Base-by-base conservation (phyloP, 2,113 vertebrate genomes). In the Speoplatyrhinus poulsoni region DNA sequence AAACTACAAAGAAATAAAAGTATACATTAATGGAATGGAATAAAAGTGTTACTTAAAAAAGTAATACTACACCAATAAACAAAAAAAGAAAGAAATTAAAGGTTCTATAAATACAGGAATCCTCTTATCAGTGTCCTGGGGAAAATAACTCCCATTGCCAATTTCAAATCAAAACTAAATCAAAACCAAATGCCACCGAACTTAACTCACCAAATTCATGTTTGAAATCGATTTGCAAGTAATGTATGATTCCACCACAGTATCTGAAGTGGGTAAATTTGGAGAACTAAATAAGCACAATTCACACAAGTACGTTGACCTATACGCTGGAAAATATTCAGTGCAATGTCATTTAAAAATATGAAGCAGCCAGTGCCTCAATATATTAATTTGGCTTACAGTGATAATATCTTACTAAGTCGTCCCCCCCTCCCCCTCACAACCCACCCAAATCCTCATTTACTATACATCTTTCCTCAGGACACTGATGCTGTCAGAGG, bases 41-140 rank as follows among this genome's bases (percentile, higher is more conserved):
- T 82, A 80, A 85, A 76, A 86, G 85, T 46, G 82, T 57, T 17
- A 32, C 70, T 63, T 57, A 71, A 85, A 60, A 84, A 53, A 84
- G 46, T 79, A 76, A 62, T 72, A 69, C 67, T 33, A 69, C 16
- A 61, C 68, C 73, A 72, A 82, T 36, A 65, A 70, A 82, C 50
- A 85, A 72, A 71, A 69, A 71, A 58, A 52, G 0, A 62, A 57
- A 79, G 73, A 75, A 26, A 26, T 26, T 26, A 26, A 68, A 33
- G 15, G 52, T 65, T 87, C 76, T 85, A 84, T 86, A 90, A 87
- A 90, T 88, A 90, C 75, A 85, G 69, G 72, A 59, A 62, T 79
- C 73, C 56, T 73, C 60, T 41, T 10, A 15, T 88, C 79, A 80
- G 75, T 86, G 86, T 89, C 87, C 86, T 76, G 83, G 80, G 71